phyloP scores from a whole-genome alignment of 2,888 invertebrate genomes.

The Lithophane semibrunnea region DNA sequence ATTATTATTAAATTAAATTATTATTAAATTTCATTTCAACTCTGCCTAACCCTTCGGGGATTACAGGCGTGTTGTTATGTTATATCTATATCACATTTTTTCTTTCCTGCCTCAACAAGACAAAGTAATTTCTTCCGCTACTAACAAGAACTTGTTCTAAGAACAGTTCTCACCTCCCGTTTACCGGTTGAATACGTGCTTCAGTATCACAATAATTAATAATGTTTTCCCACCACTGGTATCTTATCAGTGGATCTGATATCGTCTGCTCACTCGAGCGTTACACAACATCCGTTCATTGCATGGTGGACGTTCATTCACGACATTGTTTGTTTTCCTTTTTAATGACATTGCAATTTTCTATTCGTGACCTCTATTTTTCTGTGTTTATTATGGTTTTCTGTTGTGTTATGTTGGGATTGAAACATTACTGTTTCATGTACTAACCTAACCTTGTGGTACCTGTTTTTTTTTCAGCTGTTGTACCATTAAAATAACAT shows the following conservation, averaged over 20 bases:
- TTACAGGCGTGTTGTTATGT: neutral
- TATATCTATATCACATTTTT: neutral
- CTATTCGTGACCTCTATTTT: slow-evolving; percentile 61
- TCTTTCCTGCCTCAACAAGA: neutral
- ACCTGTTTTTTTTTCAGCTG: too few species aligned
- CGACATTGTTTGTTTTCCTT: slow-evolving; percentile 54
- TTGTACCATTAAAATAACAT: too few species aligned
- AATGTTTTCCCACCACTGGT: slow-evolving; percentile 74
- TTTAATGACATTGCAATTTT: slow-evolving; percentile 65
- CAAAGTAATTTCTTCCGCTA: neutral
- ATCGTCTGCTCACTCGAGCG: slow-evolving; percentile 78
- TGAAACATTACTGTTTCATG: neutral
- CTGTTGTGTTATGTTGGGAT: slow-evolving; percentile 6
- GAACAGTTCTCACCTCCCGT: slow-evolving; percentile 30
- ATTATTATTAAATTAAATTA: too few species aligned
- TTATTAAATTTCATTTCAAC: neutral
- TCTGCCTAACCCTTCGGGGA: neutral
- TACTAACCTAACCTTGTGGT: neutral
- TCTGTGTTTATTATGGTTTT: slow-evolving; percentile 14
- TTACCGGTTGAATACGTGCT: slow-evolving; percentile 55
- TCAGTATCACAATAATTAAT: slow-evolving; percentile 64
- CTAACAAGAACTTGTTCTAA: slow-evolving; percentile 1
- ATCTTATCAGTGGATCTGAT: slow-evolving; percentile 81
- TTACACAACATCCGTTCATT: slow-evolving; percentile 76
- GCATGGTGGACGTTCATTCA: slow-evolving; percentile 63